These are phyloP conservation scores for Proterorhinus semilunaris DNA, from an alignment of 2,113 vertebrate genomes.

Conservation along the genomic window DNA sequence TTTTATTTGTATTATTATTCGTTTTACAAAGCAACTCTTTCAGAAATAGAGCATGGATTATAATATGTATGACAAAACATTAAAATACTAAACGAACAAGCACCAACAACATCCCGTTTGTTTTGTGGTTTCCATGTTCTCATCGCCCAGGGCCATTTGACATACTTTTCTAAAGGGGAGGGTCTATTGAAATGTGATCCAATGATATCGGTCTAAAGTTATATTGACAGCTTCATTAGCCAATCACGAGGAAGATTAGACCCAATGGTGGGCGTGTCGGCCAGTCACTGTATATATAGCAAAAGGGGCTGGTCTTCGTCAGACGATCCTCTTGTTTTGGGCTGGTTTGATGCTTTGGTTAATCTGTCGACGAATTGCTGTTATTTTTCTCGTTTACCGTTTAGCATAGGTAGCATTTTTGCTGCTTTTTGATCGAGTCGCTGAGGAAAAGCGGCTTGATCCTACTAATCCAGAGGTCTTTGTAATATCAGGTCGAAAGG, in stretches of 20 bases:
- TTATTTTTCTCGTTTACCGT: not conserved
- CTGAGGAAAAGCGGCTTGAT: slow-evolving; percentile 68
- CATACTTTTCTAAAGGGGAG: not conserved
- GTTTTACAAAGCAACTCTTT: not conserved
- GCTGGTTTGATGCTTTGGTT: not conserved
- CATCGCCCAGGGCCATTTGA: not conserved
- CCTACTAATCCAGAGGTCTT: slow-evolving; percentile 33
- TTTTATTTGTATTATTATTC: no score
- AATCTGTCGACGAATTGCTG: slow-evolving; percentile 16
- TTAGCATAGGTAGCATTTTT: slow-evolving; percentile 1
- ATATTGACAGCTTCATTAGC: slow-evolving; percentile 1
- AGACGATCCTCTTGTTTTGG: slow-evolving; percentile 50
- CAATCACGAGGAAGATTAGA: slow-evolving; percentile 24
- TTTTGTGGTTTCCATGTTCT: not conserved
- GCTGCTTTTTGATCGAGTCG: slow-evolving; percentile 65
- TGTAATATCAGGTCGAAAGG: slow-evolving; percentile 63
- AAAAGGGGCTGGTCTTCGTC: slow-evolving; percentile 30
- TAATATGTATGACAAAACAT: not conserved
- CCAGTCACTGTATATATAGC: not conserved
- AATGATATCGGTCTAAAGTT: slow-evolving; percentile 13
- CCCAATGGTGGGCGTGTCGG: slow-evolving; percentile 13
- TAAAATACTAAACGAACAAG: not conserved
- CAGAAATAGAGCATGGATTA: not conserved
- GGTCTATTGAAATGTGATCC: slow-evolving; percentile 12
- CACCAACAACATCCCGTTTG: not conserved